Evolutionary conservation across 64 coral and sea anemone species (phyloP), one percentile per base, ranked within the genome.

Genomic region (Platygyra sinensis): DNA sequence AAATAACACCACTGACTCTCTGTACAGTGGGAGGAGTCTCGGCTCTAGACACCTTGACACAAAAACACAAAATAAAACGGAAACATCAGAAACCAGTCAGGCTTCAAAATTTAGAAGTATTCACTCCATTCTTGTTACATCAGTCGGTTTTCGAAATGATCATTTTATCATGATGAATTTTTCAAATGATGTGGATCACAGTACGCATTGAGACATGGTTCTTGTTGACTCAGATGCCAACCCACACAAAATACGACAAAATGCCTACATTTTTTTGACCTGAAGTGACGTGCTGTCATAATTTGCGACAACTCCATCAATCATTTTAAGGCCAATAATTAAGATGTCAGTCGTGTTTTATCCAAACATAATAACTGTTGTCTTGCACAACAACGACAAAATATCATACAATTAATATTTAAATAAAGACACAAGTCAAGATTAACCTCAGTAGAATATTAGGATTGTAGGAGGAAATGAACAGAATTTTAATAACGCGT

Each of bases 401-500:
- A 83, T 46, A 65, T 83, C 60, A 9, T 19, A 65, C 10, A 42
- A 83, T 36, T 36, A 36, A 36, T 63, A 32, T 83, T 42, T 42
- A 28, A 36, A 24, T 24, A 14, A 83, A 67, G 67, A 57, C 28
- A 29, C 28, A 42, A 20, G 24, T 30, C 10, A 39, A 65, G 19
- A 83, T 39, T 65, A 46, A 18, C 60, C 14, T n/a, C 59, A 38
- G 29, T 39, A 10, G 29, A 10, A 38, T 65, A 22, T 18, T 83
- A 9, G 13, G 76, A 65, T 10, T 31, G 62, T 11, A 69, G 65
- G 59, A 83, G 80, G 61, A 83, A 83, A 83, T 83, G 80, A 83
- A 83, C 18, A 24, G 24, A 36, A 83, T 83, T 30, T 62, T 33
- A 63, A 62, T 81, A 81, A 81, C 62, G 20, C 22, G 39, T 81